phyloP scores from a whole-genome alignment of 2,113 vertebrate species.

The Calidris pygmaea region DNA sequence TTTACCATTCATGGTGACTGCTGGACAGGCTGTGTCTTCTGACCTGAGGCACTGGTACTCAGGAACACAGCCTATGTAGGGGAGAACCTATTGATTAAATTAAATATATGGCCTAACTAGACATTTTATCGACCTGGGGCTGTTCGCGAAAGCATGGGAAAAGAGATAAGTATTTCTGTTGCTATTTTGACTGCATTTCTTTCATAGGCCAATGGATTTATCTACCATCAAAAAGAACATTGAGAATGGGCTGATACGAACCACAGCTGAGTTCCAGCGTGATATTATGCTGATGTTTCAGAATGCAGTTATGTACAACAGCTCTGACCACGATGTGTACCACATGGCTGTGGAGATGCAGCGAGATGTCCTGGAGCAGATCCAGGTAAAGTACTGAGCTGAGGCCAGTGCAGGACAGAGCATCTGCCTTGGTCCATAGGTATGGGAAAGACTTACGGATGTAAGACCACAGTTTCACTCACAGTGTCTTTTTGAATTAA shows the following conservation, averaged over 20 bases:
- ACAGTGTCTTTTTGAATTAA: not conserved
- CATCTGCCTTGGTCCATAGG: not conserved
- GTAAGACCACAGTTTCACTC: not conserved
- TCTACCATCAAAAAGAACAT: constrained; percentile 99
- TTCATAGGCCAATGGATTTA: constrained; percentile 93
- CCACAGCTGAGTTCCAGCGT: constrained; percentile 97
- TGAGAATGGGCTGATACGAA: constrained; percentile 95
- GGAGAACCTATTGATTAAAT: not conserved
- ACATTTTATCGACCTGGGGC: not conserved
- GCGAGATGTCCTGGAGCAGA: constrained; percentile 95
- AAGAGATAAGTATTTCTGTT: not conserved
- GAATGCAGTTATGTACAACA: constrained; percentile 99
- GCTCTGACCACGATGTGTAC: constrained; percentile 97
- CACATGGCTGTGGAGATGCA: constrained; percentile 99
- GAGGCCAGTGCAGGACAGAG: not conserved
- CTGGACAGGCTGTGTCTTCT: not conserved
- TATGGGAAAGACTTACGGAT: not conserved
- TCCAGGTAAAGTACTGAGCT: constrained; percentile 78
- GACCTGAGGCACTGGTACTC: not conserved
- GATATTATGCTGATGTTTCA: constrained; percentile 99
- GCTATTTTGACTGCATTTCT: not conserved
- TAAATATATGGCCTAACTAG: not conserved
- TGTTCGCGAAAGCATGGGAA: not conserved
- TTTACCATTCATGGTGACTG: not conserved
- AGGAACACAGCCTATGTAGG: not conserved